A percentile compares a stretch with the other conserved stretches of the same genome.
Evolutionary conservation across 2,797 vertebrate species (phyloP).

Genomic region (Rhincodon typus): DNA sequence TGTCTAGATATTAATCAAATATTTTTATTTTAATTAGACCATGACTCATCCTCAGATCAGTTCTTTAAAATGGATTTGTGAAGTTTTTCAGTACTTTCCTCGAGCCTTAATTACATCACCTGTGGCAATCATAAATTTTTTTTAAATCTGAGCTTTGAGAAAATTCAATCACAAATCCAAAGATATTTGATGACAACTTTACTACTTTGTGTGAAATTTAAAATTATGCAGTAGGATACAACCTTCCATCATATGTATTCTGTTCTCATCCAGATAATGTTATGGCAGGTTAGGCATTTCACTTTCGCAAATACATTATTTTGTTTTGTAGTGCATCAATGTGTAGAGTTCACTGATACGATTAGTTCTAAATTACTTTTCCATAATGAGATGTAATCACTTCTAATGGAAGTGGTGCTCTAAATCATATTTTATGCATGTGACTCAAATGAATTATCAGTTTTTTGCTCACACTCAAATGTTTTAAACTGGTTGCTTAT

Average conservation of each 20-base stretch:
- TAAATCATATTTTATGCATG: neutral
- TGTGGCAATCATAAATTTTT: neutral
- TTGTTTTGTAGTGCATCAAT: neutral
- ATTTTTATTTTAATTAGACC: neutral
- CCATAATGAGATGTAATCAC: neutral
- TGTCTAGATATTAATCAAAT: conserved; percentile 7
- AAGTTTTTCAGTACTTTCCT: neutral
- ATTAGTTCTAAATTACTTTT: neutral
- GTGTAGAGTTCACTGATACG: neutral
- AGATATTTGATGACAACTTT: neutral
- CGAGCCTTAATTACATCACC: neutral
- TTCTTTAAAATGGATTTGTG: neutral
- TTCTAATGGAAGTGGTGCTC: neutral
- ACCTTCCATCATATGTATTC: neutral
- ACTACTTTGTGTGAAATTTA: neutral
- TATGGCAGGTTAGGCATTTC: neutral
- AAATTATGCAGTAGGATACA: too few species aligned
- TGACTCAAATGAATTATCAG: neutral
- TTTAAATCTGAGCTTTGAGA: neutral
- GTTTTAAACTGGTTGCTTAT: neutral
- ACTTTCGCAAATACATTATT: neutral
- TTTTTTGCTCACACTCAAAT: neutral
- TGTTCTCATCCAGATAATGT: neutral
- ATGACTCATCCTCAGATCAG: neutral
- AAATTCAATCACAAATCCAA: neutral